Conservation (phyloP, 2,797 vertebrate species). For the Tamandua tetradactyla region DNA sequence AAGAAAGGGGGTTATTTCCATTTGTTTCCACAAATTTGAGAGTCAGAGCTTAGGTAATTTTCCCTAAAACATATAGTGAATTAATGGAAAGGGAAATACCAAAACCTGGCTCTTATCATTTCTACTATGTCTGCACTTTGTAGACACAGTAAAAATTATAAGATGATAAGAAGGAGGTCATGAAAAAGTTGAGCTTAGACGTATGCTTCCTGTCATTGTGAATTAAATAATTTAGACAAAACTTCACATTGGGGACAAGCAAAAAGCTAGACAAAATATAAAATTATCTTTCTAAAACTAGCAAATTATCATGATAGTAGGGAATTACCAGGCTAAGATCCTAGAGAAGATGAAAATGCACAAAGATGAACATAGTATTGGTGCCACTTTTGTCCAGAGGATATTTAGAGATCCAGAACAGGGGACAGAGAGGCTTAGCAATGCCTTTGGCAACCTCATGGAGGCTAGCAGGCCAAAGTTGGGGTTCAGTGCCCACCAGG, state of each 20-base stretch:
- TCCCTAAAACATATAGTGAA: not conserved
- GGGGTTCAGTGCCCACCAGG: not conserved
- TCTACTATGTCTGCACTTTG: not conserved
- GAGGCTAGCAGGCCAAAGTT: not conserved
- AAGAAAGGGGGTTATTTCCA: slow-evolving; percentile 1
- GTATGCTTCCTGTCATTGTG: not conserved
- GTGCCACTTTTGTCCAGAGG: not conserved
- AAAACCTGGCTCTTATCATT: not conserved
- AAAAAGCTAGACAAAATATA: not conserved
- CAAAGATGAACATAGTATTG: not conserved
- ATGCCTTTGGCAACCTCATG: not conserved
- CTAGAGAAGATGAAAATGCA: not conserved
- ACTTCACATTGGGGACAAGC: not conserved
- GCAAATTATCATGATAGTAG: not conserved
- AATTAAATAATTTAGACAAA: slow-evolving; percentile 14
- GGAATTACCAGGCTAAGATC: not conserved
- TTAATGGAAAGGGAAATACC: not conserved
- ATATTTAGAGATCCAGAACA: not conserved
- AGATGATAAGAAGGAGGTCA: not conserved
- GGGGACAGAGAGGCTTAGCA: not conserved
- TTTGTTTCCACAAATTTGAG: slow-evolving; percentile 20
- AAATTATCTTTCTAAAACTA: not conserved
- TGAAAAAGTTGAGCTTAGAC: not conserved
- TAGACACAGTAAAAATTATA: not conserved
- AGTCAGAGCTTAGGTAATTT: not conserved